Percentiles rank a stretch among this genome's conserved stretches.
phyloP scores from a whole-genome alignment of 2,888 invertebrate species.

The Alitta virens region DNA sequence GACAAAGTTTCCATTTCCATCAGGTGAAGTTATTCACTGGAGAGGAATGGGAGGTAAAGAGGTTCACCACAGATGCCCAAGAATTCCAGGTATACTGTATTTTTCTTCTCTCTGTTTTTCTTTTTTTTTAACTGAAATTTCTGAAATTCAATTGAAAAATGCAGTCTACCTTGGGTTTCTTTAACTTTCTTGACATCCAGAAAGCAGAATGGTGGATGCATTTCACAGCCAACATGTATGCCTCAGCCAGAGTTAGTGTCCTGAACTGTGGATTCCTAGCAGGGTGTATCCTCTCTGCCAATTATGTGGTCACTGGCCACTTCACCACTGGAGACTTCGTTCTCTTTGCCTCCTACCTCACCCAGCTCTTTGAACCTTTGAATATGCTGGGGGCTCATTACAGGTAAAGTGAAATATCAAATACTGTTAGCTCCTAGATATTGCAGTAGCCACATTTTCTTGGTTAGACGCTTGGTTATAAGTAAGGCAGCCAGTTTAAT shows the following conservation, averaged over 20 bases:
- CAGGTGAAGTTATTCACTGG: constrained; percentile 87
- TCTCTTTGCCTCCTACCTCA: constrained; percentile 86
- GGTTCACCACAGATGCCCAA: constrained; percentile 77
- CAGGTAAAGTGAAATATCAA: too few species aligned
- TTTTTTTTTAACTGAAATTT: too few species aligned
- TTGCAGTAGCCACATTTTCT: too few species aligned
- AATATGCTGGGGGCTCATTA: constrained; percentile 97
- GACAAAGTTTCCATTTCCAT: background rate
- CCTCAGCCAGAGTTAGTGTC: constrained; percentile 83
- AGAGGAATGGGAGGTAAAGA: constrained; percentile 81
- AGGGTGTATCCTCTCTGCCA: constrained; percentile 69
- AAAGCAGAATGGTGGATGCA: constrained; percentile 81
- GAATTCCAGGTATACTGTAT: constrained; percentile 78
- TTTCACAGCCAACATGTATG: constrained; percentile 80
- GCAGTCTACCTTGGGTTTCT: too few species aligned
- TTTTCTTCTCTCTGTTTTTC: too few species aligned
- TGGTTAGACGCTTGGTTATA: too few species aligned
- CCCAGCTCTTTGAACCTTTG: constrained; percentile 84
- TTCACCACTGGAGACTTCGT: constrained; percentile 90
- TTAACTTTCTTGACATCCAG: constrained; percentile 59
- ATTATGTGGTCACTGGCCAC: constrained; percentile 70
- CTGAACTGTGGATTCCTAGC: constrained; percentile 79
- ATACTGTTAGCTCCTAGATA: too few species aligned
- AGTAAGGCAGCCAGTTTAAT: too few species aligned
- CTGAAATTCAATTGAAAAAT: too few species aligned